Conservation (phyloP, 2,113 vertebrate species). For the Semicossyphus pulcher region DNA sequence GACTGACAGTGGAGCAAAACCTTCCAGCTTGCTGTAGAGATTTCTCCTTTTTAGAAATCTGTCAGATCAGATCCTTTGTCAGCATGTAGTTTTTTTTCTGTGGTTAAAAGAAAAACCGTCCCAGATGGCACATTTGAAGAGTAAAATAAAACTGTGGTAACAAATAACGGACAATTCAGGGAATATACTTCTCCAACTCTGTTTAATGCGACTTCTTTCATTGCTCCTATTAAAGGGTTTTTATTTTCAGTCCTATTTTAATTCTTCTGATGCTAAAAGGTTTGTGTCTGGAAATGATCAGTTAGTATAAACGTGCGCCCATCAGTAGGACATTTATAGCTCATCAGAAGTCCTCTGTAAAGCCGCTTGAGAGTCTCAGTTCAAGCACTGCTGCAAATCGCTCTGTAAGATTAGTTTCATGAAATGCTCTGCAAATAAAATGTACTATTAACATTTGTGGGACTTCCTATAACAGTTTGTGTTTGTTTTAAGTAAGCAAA, state of each 20-base stretch:
- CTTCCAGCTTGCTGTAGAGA: neutral
- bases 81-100: neutral
- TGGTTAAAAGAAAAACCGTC: neutral
- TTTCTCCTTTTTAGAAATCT: neutral
- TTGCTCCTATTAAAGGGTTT: neutral
- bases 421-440: no score
- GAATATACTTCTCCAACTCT: neutral
- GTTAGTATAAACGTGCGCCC: neutral
- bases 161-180: neutral
- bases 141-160: neutral
- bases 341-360: neutral
- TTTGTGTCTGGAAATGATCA: neutral
- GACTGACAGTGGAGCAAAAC: neutral
- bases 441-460: neutral
- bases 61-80: neutral
- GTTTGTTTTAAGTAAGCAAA: neutral
- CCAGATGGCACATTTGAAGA: neutral
- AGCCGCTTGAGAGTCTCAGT: neutral
- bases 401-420: no score
- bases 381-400: neutral
- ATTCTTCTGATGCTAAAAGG: neutral
- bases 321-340: neutral
- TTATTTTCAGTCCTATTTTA: neutral
- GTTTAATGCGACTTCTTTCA: neutral
- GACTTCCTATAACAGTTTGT: neutral